Conservation (phyloP, 35 echinoderm and acorn worm genomes). For the Antedon bifida region DNA sequence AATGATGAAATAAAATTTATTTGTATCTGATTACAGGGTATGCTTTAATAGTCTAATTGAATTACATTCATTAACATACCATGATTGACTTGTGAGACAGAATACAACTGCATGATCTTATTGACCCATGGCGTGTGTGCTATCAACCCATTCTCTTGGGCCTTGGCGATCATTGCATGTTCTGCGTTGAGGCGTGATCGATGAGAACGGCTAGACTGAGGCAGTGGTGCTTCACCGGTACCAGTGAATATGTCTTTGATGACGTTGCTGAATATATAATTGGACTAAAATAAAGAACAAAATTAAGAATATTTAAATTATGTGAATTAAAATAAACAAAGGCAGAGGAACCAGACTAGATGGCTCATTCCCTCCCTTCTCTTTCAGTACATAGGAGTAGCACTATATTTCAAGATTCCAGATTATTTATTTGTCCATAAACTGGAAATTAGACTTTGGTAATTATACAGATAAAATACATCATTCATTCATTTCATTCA, state of each 20-base stretch:
- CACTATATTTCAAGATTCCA: too few species aligned
- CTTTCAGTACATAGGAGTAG: too few species aligned
- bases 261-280: constrained; percentile 76
- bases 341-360: too few species aligned
- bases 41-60: too few species aligned
- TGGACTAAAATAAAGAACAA: constrained; percentile 31
- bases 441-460: too few species aligned
- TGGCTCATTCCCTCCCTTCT: too few species aligned
- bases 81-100: constrained; percentile 87
- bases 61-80: too few species aligned
- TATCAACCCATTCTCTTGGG: constrained; percentile 76
- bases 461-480: too few species aligned
- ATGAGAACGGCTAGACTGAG: constrained; percentile 63
- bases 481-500: too few species aligned
- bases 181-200: constrained; percentile 54
- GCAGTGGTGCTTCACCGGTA: constrained; percentile 68
- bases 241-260: constrained; percentile 86
- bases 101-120: constrained; percentile 87
- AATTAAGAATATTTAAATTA: neutral
- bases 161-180: constrained; percentile 72
- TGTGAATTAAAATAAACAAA: neutral
- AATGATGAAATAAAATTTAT: too few species aligned
- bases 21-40: too few species aligned
- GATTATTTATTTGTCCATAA: too few species aligned
- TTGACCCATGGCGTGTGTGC: constrained; percentile 51